phyloP scores from a whole-genome alignment of 2,797 vertebrate species.

The Sarcophilus harrisii region DNA sequence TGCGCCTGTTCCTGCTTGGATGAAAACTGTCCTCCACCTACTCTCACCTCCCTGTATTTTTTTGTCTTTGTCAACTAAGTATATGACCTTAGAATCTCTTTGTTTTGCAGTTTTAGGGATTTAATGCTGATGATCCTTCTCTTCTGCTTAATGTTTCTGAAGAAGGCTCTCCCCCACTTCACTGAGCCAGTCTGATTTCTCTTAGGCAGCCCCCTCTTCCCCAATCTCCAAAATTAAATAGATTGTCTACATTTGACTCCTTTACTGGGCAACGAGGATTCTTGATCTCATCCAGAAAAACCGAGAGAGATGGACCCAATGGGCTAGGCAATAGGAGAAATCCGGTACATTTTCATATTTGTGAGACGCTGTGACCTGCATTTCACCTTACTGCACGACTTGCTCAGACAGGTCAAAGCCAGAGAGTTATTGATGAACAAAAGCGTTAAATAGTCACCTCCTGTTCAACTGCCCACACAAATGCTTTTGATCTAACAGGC shows the following conservation, averaged over 20 bases:
- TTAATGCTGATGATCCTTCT: slow-evolving; percentile 34
- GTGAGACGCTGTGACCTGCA: slow-evolving; percentile 97
- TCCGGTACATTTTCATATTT: slow-evolving; percentile 90
- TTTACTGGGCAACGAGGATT: slow-evolving; percentile 50
- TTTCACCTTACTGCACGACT: slow-evolving; percentile 95
- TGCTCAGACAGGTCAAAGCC: slow-evolving; percentile 99
- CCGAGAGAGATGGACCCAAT: slow-evolving; percentile 40
- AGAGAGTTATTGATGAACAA: slow-evolving; percentile 95
- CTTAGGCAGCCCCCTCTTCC: not conserved
- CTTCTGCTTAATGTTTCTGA: slow-evolving; percentile 29
- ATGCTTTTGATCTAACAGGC: slow-evolving; percentile 87
- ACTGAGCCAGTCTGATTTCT: slow-evolving; percentile 8
- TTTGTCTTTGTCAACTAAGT: not conserved
- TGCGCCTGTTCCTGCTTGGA: not conserved
- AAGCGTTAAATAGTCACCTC: slow-evolving; percentile 95
- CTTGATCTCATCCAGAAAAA: slow-evolving; percentile 65
- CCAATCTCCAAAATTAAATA: slow-evolving; percentile 30
- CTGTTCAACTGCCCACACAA: slow-evolving; percentile 86
- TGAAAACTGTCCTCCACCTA: not conserved
- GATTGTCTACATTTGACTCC: not conserved
- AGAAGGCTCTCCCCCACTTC: not conserved
- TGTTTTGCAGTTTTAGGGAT: slow-evolving; percentile 36
- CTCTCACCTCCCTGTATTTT: not conserved
- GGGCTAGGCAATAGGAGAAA: slow-evolving; percentile 44
- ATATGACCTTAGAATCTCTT: not conserved